Conservation (phyloP, 2,888 invertebrate species). For the Heterodera filipjevi region DNA sequence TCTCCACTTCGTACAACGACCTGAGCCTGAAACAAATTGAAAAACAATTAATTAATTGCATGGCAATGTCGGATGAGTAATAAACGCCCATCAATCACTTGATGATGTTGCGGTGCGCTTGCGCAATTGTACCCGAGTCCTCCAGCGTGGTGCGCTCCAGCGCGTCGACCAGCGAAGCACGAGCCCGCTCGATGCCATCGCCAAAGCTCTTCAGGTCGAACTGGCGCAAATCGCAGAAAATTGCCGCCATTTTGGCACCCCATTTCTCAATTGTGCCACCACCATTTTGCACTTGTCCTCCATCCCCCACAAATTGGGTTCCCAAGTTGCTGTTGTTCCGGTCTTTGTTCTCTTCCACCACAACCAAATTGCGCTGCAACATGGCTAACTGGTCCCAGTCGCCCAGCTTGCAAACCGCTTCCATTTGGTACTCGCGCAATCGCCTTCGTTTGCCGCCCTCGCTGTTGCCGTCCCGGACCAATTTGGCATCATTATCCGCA, state of each 20-base stretch:
- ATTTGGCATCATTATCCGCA: not conserved
- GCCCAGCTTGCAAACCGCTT: slow-evolving; percentile 25
- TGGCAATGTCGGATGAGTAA: too few species aligned
- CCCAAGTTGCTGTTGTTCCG: not conserved
- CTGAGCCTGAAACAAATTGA: not conserved
- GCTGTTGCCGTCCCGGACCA: not conserved
- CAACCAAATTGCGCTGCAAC: not conserved
- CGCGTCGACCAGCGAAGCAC: slow-evolving; percentile 68
- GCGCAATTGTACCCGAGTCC: not conserved
- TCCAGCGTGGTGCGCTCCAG: not conserved
- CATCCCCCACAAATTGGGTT: not conserved
- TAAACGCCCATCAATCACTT: not conserved
- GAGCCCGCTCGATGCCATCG: slow-evolving; percentile 60
- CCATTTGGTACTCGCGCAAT: slow-evolving; percentile 23
- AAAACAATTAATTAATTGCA: too few species aligned
- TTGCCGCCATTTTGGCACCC: slow-evolving; percentile 25
- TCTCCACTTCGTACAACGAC: slow-evolving; percentile 5
- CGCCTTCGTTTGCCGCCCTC: not conserved
- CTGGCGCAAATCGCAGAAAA: slow-evolving; percentile 19
- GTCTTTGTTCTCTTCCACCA: not conserved
- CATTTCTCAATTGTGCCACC: slow-evolving; percentile 10
- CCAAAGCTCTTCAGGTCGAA: slow-evolving; percentile 15
- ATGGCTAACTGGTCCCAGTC: slow-evolving; percentile 29
- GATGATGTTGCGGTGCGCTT: not conserved
- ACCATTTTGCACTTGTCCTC: not conserved